A percentile compares a stretch with the other conserved stretches of the same genome.
Conservation (phyloP, 2,113 vertebrate genomes). For the Aix galericulata region DNA sequence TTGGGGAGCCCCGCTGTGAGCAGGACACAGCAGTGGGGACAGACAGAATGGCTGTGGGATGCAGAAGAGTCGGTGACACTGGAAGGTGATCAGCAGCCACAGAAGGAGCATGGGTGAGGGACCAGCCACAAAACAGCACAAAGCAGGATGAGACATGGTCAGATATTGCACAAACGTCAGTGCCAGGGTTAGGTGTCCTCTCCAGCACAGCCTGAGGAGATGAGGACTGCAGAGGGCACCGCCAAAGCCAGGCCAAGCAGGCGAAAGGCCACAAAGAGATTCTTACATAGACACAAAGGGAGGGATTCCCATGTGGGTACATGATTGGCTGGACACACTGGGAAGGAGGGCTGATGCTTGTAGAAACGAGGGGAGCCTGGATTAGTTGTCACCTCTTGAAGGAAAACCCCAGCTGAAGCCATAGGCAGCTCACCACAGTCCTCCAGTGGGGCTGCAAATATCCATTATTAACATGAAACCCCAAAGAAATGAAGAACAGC, state of each 20-base stretch:
- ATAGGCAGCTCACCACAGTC: not conserved
- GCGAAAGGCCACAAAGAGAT: not conserved
- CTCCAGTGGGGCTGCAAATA: not conserved
- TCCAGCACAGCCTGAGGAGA: not conserved
- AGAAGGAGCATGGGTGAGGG: not conserved
- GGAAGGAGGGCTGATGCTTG: not conserved
- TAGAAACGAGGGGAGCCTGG: not conserved
- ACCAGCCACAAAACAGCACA: not conserved
- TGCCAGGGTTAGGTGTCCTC: no score
- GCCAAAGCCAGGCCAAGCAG: not conserved
- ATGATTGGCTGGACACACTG: not conserved
- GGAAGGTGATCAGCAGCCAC: no score
- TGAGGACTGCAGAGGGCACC: not conserved
- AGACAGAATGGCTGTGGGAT: not conserved
- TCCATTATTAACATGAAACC: not conserved
- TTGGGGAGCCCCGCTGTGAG: accelerated
- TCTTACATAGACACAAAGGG: not conserved
- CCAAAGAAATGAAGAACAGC: not conserved
- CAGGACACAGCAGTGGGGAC: not conserved
- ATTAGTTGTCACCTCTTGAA: not conserved
- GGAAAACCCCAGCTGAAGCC: not conserved
- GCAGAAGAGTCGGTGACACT: no score
- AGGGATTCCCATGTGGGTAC: not conserved
- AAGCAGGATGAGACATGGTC: not conserved
- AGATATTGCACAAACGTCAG: accelerated